These are phyloP conservation scores for Charaxes varanes DNA, from an alignment of 1,140 invertebrate species.

Conservation along the genomic window DNA sequence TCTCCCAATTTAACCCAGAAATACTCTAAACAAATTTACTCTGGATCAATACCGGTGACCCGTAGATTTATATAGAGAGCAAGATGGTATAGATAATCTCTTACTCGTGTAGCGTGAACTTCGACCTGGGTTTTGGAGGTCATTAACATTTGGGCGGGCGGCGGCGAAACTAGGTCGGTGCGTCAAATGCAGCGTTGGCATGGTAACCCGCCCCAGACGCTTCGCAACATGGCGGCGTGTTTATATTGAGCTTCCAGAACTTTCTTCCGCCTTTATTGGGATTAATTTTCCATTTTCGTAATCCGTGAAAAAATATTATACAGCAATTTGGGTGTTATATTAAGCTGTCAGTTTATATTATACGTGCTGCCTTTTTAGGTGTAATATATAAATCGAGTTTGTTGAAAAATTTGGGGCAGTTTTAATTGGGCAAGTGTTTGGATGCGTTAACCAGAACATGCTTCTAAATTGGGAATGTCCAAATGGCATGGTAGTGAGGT, in stretches of 20 bases:
- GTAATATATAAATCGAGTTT: no score
- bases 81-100: conserved; percentile 46
- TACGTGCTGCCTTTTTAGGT: no score
- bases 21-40: conserved; percentile 37
- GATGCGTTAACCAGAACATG: no score
- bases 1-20: conserved; percentile 50
- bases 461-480: no score
- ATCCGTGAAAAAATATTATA: background rate
- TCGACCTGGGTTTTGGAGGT: conserved; percentile 72
- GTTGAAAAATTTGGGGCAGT: no score
- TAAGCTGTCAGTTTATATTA: no score
- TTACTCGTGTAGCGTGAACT: conserved; percentile 70
- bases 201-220: conserved; percentile 45
- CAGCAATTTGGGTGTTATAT: no score
- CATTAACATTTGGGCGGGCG: conserved; percentile 70
- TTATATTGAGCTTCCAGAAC: conserved; percentile 18
- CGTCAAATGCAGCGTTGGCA: conserved; percentile 57
- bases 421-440: no score
- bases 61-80: conserved; percentile 48
- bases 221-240: conserved; percentile 28
- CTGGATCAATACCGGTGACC: conserved; percentile 65
- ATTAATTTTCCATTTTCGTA: background rate
- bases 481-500: no score
- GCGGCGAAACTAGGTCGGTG: conserved; percentile 56
- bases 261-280: conserved; percentile 6